A percentile compares a stretch with the other conserved stretches of the same genome.
Conservation (phyloP, 1,140 invertebrate genomes). For the Lysiphlebus fabarum region DNA sequence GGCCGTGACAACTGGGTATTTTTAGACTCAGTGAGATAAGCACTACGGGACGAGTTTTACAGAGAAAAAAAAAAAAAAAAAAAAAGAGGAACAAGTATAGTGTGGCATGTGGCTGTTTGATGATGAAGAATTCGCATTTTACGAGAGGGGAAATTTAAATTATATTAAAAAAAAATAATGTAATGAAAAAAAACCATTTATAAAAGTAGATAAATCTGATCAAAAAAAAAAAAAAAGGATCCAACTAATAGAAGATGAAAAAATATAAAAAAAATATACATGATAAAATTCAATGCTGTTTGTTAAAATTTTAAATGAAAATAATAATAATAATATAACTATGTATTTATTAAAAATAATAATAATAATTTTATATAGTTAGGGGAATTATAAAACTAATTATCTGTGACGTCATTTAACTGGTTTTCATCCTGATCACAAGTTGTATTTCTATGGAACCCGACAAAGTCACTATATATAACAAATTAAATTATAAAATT, state of each 20-base stretch:
- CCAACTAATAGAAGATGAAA: background rate
- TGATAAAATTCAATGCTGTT: conserved; percentile 15
- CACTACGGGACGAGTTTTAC: conserved; percentile 17
- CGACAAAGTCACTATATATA: too few species aligned
- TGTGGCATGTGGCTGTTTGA: conserved; percentile 8
- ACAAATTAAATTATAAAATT: too few species aligned
- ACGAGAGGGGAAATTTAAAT: conserved; percentile 1
- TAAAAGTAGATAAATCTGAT: too few species aligned
- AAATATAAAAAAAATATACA: background rate
- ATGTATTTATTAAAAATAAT: conserved; percentile 23
- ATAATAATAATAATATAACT: too few species aligned
- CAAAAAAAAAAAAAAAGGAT: conserved; percentile 7
- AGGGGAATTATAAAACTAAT: conserved; percentile 48
- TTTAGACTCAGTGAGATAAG: conserved; percentile 52
- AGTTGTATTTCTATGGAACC: too few species aligned
- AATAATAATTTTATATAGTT: background rate
- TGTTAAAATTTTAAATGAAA: background rate
- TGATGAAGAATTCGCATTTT: conserved; percentile 1
- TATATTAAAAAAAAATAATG: conserved; percentile 7
- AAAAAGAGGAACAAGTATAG: conserved; percentile 15
- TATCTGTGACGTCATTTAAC: conserved; percentile 51
- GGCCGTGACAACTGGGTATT: conserved; percentile 54
- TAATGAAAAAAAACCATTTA: conserved; percentile 2
- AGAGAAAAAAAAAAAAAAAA: background rate
- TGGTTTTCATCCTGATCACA: conserved; percentile 38